Conservation (phyloP, 2,113 vertebrate genomes). For the Dipodomys stephensi region DNA sequence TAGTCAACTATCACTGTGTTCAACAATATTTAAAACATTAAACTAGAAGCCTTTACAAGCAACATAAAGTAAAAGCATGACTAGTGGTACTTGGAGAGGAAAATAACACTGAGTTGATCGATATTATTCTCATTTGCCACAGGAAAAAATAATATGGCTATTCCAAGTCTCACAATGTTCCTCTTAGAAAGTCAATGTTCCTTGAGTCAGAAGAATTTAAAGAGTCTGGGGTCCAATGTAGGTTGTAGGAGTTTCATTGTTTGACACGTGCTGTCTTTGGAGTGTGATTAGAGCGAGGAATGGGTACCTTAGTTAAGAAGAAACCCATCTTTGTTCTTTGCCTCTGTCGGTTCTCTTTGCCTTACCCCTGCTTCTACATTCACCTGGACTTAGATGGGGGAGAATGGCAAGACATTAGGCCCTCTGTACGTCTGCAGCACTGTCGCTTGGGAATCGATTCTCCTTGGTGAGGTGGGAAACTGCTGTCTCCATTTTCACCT, state of each 20-base stretch:
- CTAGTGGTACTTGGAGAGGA: not conserved
- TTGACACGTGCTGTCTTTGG: not conserved
- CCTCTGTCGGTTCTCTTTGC: not conserved
- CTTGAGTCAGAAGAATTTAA: constrained; percentile 33
- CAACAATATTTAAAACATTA: not conserved
- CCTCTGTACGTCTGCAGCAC: not conserved
- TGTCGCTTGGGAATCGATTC: not conserved
- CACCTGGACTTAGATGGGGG: not conserved
- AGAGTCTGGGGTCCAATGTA: not conserved
- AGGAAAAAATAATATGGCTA: not conserved
- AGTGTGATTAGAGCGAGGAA: not conserved
- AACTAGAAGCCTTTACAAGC: constrained; percentile 1
- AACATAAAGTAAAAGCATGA: not conserved
- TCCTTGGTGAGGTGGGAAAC: not conserved
- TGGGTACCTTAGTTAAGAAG: not conserved
- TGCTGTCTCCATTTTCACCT: not conserved
- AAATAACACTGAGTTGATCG: not conserved
- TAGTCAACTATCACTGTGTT: not conserved
- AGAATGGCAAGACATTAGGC: not conserved
- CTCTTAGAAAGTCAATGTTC: constrained; percentile 15
- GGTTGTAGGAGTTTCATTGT: not conserved
- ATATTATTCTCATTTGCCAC: not conserved
- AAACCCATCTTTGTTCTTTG: not conserved
- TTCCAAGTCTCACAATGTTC: not conserved
- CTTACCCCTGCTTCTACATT: not conserved